phyloP scores from a whole-genome alignment of 1,140 invertebrate genomes.

The Drosophila sp. region DNA sequence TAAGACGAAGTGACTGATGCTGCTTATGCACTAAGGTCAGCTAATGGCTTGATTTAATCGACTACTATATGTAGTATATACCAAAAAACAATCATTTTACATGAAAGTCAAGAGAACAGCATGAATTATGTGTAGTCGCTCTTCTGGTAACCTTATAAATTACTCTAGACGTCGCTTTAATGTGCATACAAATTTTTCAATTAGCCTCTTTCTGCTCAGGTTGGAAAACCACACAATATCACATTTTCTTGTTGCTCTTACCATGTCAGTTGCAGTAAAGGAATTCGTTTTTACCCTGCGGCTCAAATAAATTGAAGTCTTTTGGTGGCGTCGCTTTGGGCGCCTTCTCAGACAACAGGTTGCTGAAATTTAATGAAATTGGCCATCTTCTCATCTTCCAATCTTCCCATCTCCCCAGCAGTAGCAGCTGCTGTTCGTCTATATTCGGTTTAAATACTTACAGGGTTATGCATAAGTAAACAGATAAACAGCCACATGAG shows the following conservation, averaged over 20 bases:
- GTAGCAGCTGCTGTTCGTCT: constrained; percentile 29
- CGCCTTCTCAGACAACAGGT: constrained; percentile 65
- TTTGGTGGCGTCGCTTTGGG: constrained; percentile 53
- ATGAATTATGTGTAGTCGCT: background rate
- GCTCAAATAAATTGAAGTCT: constrained; percentile 75
- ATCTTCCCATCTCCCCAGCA: constrained; percentile 18
- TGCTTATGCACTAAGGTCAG: constrained; percentile 10
- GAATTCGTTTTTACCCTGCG: constrained; percentile 54
- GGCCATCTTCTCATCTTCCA: constrained; percentile 36
- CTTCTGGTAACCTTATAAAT: constrained; percentile 34
- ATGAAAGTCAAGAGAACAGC: constrained; percentile 1
- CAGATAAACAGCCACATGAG: constrained; percentile 15
- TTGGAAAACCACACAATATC: constrained; percentile 17
- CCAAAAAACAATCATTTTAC: constrained; percentile 28
- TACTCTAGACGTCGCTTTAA: constrained; percentile 39
- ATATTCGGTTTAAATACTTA: constrained; percentile 16
- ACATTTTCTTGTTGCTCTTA: constrained; percentile 2
- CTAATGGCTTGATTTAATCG: constrained; percentile 13
- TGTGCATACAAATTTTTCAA: constrained; percentile 30
- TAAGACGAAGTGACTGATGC: constrained; percentile 15
- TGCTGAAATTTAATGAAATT: constrained; percentile 73
- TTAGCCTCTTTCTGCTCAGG: background rate
- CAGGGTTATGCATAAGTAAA: constrained; percentile 18
- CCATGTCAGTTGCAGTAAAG: constrained; percentile 63
- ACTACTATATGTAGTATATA: background rate